A percentile compares a stretch with the other conserved stretches of the same genome.
Evolutionary conservation across 2,888 invertebrate genomes (phyloP).

Genomic region (Chaitophorus viminalis): DNA sequence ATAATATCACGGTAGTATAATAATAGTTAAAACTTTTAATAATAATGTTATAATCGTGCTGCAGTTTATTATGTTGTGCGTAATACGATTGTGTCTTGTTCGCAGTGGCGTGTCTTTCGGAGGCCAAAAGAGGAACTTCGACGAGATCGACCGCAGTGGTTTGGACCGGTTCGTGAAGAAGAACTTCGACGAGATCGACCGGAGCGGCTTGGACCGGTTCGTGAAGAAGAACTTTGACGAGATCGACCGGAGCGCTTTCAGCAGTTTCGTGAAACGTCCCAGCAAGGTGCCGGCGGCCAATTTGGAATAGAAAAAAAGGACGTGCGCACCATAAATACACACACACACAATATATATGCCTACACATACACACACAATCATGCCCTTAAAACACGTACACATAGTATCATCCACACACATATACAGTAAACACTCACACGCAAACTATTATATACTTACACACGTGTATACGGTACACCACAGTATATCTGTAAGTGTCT

Average conservation of each 20-base stretch:
- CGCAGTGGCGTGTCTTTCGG: constrained; percentile 67
- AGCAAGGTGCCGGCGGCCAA: constrained; percentile 64
- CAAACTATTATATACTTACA: background rate
- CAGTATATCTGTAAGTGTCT: no score
- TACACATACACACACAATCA: background rate
- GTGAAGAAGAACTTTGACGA: constrained; percentile 70
- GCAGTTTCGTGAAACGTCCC: constrained; percentile 68
- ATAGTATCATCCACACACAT: background rate
- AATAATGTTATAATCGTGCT: no score
- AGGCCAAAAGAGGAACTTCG: constrained; percentile 71
- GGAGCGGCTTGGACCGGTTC: constrained; percentile 69
- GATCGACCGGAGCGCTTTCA: constrained; percentile 69
- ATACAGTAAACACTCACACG: background rate
- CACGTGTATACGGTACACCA: no score
- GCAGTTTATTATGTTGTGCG: background rate
- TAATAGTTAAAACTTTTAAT: no score
- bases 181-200: constrained; percentile 69
- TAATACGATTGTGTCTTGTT: background rate
- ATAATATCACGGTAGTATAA: no score
- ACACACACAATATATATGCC: background rate
- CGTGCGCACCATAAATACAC: background rate
- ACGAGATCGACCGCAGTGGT: constrained; percentile 72
- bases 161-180: constrained; percentile 72
- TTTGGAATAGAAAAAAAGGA: background rate
- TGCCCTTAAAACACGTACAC: no score